Base-by-base conservation (phyloP, 1,140 invertebrate genomes). In the Halotydeus destructor region DNA sequence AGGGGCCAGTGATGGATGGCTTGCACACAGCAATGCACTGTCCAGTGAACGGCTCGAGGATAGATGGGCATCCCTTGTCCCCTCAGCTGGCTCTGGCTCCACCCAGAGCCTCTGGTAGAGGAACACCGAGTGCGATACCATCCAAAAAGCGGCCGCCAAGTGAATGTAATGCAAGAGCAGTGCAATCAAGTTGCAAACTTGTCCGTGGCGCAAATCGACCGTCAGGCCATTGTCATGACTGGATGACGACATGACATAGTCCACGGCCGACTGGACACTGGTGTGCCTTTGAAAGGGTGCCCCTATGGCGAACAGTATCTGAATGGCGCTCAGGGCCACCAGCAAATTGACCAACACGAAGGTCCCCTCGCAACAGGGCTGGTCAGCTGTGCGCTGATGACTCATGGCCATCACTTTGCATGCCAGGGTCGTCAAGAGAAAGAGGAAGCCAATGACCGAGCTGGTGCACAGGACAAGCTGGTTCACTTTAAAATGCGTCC, bases 161-260 rank as follows among this genome's bases (percentile, higher is more conserved):
- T 75, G 71, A 8, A 73, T 63, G 55, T 75, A 76, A 55, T 75
- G 72, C 11, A 76, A 57, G 3, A 72, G 55, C 6, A 76, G 50
- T 1, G 73, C 71, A 16, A 74, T 27, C 2, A 34, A 23, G 26
- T 40, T 27, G 25, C 25, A 24, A 37, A 23, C 22, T 37, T 19
- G n/a, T 37, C 35, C 25, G 5, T 37, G 22, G 6, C n/a, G 9
- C 14, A 19, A 8, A 31, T 31, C 30, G 18, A n/a, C 16, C 12
- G 2, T 31, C 6, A 19, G 16, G 2, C 22, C 22, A 5, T 8
- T 6, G 9, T 18, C 22, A 5, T 37, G 16, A 37, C 25, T 19
- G 22, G 19, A 36, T 19, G 12, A 14, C 12, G 12, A 19, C 3
- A 37, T 22, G 22, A 19, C 22, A 37, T 11, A 14, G 14, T 6